A percentile compares a stretch with the other conserved stretches of the same genome.
Conservation (phyloP, 2,113 vertebrate species). For the Laticauda colubrina region DNA sequence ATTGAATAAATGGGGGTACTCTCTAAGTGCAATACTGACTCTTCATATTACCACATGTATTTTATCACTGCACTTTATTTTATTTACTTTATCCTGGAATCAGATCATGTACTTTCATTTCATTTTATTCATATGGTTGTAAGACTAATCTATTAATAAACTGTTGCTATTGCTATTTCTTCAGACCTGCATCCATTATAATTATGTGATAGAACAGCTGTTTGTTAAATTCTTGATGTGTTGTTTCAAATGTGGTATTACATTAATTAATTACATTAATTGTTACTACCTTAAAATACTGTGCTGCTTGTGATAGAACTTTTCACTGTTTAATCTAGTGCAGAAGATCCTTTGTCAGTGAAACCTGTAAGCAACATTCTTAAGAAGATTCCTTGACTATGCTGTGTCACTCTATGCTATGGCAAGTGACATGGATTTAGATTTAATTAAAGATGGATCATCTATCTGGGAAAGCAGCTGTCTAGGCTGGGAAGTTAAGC, state of each 20-base stretch:
- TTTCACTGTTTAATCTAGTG: constrained; percentile 24
- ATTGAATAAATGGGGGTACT: not conserved
- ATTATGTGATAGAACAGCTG: not conserved
- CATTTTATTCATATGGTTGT: not conserved
- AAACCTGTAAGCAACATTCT: constrained; percentile 36
- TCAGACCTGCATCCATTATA: not conserved
- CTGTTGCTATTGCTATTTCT: not conserved
- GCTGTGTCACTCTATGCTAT: constrained; percentile 27
- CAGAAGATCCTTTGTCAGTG: constrained; percentile 37
- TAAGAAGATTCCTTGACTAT: constrained; percentile 10
- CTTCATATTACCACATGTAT: not conserved
- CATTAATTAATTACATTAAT: constrained; percentile 31
- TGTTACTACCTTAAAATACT: constrained; percentile 25
- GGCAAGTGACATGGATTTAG: constrained; percentile 33
- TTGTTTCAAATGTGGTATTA: not conserved
- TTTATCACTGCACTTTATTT: not conserved
- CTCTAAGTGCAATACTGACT: not conserved
- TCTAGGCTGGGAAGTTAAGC: not conserved
- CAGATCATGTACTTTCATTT: not conserved
- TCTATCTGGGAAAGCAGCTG: not conserved
- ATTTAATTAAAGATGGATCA: constrained; percentile 38
- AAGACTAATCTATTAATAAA: not conserved
- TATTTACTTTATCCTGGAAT: not conserved
- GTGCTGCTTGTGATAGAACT: not conserved
- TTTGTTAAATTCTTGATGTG: not conserved